Conservation (phyloP, 2,888 invertebrate species). For the Thereva nobilitata region DNA sequence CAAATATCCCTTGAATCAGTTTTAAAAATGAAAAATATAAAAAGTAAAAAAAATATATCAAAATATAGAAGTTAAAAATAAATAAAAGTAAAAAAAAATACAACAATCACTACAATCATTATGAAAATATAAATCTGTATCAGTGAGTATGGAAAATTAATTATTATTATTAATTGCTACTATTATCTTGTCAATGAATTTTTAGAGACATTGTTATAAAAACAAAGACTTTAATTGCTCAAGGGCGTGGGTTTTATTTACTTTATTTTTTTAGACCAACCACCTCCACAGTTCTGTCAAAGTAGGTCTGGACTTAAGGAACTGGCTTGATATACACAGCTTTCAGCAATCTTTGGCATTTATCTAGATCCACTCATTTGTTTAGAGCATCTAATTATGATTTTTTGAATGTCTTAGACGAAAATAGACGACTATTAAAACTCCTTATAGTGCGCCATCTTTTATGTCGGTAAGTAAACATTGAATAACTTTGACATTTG, state of each 20-base stretch:
- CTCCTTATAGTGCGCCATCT: no score
- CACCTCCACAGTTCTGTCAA: not conserved
- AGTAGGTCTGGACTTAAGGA: not conserved
- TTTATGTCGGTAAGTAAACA: no score
- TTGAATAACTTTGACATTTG: no score
- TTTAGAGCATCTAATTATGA: no score
- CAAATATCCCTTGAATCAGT: conserved; percentile 17
- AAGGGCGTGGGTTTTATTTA: conserved; percentile 34
- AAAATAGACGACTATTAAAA: no score
- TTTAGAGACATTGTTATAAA: conserved; percentile 24
- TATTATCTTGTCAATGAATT: conserved; percentile 23
- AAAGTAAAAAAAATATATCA: not conserved
- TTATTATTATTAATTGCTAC: conserved; percentile 18
- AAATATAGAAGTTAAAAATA: no score
- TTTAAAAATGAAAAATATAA: conserved; percentile 18
- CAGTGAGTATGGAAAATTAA: conserved; percentile 13
- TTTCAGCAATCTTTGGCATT: no score
- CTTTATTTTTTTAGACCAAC: conserved; percentile 19
- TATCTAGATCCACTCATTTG: no score
- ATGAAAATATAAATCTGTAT: conserved; percentile 24
- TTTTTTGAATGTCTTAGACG: no score
- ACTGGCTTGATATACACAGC: not conserved
- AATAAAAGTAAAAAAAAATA: no score
- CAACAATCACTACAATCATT: conserved; percentile 13
- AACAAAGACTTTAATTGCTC: conserved; percentile 35